phyloP scores from a whole-genome alignment of 2,888 invertebrate species.

The Ametastegia equiseti region DNA sequence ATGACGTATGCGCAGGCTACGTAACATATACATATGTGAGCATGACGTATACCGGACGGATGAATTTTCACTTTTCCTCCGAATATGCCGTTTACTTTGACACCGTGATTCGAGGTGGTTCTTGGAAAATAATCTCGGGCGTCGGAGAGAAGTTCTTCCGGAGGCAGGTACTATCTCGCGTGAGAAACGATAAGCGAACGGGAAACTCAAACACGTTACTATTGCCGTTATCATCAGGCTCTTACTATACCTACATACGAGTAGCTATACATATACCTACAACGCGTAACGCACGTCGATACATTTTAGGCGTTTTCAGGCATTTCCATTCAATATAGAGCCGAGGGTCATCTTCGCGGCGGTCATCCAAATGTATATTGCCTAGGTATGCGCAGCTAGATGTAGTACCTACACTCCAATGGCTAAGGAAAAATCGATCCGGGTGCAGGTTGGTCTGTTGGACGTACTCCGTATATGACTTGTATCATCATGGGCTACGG shows the following conservation, averaged over 20 bases:
- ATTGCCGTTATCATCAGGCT: not conserved
- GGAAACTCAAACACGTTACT: not conserved
- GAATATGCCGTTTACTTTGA: not conserved
- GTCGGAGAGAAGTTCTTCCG: not conserved
- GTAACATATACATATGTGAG: too few species aligned
- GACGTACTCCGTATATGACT: not conserved
- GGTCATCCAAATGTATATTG: not conserved
- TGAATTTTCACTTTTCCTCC: not conserved
- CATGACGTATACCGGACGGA: too few species aligned
- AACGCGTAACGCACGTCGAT: too few species aligned
- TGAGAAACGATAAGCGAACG: not conserved
- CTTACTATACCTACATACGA: not conserved
- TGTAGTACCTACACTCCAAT: not conserved
- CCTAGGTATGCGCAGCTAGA: too few species aligned
- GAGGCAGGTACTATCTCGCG: not conserved
- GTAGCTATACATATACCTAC: not conserved
- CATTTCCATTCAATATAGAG: not conserved
- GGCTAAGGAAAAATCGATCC: conserved; percentile 16
- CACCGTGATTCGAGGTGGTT: not conserved
- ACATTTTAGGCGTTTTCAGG: too few species aligned
- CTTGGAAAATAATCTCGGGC: not conserved
- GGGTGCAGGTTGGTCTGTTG: not conserved
- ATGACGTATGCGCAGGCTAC: too few species aligned
- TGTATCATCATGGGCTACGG: conserved; percentile 10
- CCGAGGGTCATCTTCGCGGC: not conserved